These are phyloP conservation scores for Streptopelia turtur DNA, from an alignment of 2,797 vertebrate genomes.

Conservation along the genomic window DNA sequence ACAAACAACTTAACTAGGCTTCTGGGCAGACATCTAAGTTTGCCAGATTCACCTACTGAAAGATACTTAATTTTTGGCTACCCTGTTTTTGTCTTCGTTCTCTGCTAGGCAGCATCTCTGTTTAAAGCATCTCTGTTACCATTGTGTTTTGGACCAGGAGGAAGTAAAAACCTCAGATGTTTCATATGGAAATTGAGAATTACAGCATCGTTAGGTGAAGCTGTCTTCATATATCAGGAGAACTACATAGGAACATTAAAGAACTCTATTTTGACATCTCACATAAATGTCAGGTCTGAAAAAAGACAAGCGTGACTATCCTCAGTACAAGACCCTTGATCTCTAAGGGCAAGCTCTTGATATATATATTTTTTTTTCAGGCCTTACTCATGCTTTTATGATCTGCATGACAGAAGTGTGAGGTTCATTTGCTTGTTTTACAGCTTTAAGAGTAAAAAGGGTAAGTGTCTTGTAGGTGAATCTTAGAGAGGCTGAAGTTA, in stretches of 20 bases:
- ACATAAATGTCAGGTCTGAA: not conserved
- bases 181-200: not conserved
- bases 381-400: not conserved
- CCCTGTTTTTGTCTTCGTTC: not conserved
- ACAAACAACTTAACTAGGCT: not conserved
- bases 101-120: fast-evolving
- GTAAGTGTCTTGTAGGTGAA: not conserved
- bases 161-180: not conserved
- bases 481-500: not conserved
- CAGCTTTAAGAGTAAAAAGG: not conserved
- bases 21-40: not conserved
- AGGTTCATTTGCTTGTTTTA: not conserved
- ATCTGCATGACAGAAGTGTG: not conserved
- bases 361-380: not conserved
- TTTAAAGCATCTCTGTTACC: not conserved
- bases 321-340: not conserved
- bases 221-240: fast-evolving
- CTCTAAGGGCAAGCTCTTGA: not conserved
- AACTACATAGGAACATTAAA: not conserved
- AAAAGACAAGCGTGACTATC: not conserved
- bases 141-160: not conserved
- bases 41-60: not conserved
- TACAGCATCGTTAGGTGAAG: not conserved
- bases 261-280: not conserved
- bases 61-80: not conserved